Evolutionary conservation across 1,140 invertebrate species (phyloP), one percentile per base, ranked within the genome.

Genomic region (Ladona fulva): DNA sequence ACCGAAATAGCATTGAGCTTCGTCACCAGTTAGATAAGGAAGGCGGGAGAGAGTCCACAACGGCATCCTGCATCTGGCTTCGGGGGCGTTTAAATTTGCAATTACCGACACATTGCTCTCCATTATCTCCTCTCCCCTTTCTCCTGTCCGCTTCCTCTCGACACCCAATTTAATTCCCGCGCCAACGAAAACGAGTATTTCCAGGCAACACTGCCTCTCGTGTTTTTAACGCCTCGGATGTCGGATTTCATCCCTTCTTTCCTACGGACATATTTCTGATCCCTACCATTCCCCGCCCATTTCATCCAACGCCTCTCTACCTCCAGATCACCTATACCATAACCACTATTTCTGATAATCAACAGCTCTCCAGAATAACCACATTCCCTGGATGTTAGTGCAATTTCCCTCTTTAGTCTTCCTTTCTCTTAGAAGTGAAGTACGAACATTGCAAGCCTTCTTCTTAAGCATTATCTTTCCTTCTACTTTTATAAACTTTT

Each of bases 21-120:
- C 52, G 52, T 16, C 29, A 66, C n/a, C 52, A 66, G 16, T 66
- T 22, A 22, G 52, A 66, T 66, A 66, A 66, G 52, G 52, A 66
- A 22, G 52, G 52, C 14, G 44, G 10, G 44, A 11, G 44, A 52
- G 19, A 52, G 52, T 66, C 52, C 52, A 12, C 52, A 22, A 22
- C 52, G 52, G 52, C 52, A 66, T 66, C 52, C 52, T 66, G 52
- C 52, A 66, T 66, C 52, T 66, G 52, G 44, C 19, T 19, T 52
- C 44, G 44, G 52, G 52, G 52, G 52, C 52, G 52, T 66, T 66
- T 66, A 66, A 66, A 66, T 66, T 66, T 66, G 52, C 52, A 66
- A 66, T 66, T 66, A 66, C 52, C 52, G 52, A 66, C 52, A 66
- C 52, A 66, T 66, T 66, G 52, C 52, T 22, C 14, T 12, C 52